Evolutionary conservation across 64 coral and sea anemone species (phyloP), one percentile per base, ranked within the genome.

Genomic region (Trachythela sp.): DNA sequence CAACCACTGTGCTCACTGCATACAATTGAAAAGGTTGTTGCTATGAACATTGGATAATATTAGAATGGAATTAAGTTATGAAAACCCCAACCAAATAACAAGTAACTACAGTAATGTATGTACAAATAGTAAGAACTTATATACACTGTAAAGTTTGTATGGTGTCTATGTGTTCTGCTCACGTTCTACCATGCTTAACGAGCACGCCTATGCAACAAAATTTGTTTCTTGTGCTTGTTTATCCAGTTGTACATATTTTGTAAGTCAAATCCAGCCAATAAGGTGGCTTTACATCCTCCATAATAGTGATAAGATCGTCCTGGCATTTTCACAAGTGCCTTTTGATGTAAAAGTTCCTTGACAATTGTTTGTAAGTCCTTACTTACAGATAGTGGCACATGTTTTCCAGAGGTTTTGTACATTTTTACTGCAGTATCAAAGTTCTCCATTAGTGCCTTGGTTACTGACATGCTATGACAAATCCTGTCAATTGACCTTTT

Each of bases 241-340:
- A 80, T 80, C 75, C 75, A 80, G 8, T 36, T 37, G 34, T 13
- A 80, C 75, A 80, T 80, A 4, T 80, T 40, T 40, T 80, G 75
- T 15, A 80, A 22, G 13, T 80, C 38, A 30, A 80, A 80, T 36
- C 75, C 75, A 14, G 75, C 30, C 34, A 80, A 9, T 29, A 80
- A 36, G 34, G 27, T 80, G 34, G 75, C 32, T 37, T 80, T 80
- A 29, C 32, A 35, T 13, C 75, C 75, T 13, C 75, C 75, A 18
- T 80, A 80, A 40, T 18, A 80, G 20, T 37, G 30, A 36, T 80
- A 80, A 4, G 75, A 80, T 40, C 75, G 75, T 18, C 75, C 75
- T 36, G 75, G 75, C 31, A 80, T 30, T 40, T 40, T 36, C 32
- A 80, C 75, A 13, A 80, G 75, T 30, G 75, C 75, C 34, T 37